Base-by-base conservation (phyloP, 2,797 vertebrate genomes). In the Tangara arthus region DNA sequence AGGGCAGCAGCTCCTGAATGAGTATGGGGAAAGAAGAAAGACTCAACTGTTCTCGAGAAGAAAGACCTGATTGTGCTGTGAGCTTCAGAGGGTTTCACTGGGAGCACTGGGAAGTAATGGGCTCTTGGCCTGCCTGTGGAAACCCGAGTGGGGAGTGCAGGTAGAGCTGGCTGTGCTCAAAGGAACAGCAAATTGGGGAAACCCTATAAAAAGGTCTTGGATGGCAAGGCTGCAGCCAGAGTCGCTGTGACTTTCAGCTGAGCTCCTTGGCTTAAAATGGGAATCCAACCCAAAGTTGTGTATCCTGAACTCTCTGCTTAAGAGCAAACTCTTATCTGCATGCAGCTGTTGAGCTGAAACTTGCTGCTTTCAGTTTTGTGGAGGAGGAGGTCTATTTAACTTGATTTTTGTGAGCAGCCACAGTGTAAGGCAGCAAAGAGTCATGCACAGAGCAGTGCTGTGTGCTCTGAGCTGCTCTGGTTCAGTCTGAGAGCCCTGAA, bases 31-130 rank as follows among this genome's bases (percentile, higher is more conserved):
- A 79, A 83, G 88, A 92, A 96, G 90, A 92, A 95, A 94, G 90
- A 77, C 80, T 50, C 82, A 93, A 93, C 89, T 96, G 93, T 96
- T 96, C 91, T 87, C 2, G 6, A 85, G 84, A 88, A 96, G 94
- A 95, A 95, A 94, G 92, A 84, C 60, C 52, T 30, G 53, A 95
- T 94, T 96, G 94, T 95, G 4, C 80, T 87, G 78, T 12, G 73
- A 18, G 46, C 22, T 46, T 46, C 46, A 46, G 46, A 90, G 91
- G 93, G 76, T 68, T 96, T 93, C 86, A 90, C 66, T 87, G 92
- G 86, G 77, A 95, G 65, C 77, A 79, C 77, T 93, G 93, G 89
- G 87, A 88, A 88, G 83, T 11, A 82, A 88, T 22, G 69, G 78
- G 78, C 73, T 60, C 78, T 42, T 57, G 87, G 79, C 41, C 70